Percentiles rank a stretch among this genome's conserved stretches.
These are phyloP conservation scores for Aselliscus stoliczkanus DNA, from an alignment of 2,797 vertebrate species.

Conservation along the genomic window DNA sequence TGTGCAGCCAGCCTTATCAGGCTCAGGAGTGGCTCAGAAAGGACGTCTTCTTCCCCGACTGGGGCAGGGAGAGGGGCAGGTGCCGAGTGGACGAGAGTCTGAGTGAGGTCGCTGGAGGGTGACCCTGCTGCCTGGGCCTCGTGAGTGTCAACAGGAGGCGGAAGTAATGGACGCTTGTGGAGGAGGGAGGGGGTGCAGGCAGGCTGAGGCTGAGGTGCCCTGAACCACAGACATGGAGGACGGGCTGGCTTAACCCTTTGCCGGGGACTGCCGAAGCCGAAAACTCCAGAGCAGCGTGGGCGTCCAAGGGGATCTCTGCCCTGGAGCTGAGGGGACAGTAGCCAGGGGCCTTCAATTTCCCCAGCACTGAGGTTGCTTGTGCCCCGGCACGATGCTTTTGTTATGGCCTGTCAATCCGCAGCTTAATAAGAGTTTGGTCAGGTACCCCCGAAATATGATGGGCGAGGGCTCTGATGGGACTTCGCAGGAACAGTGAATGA, in stretches of 20 bases:
- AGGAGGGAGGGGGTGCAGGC: background rate
- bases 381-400: background rate
- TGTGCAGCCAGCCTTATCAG: background rate
- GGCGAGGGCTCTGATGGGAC: background rate
- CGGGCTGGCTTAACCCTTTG: background rate
- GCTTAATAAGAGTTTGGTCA: background rate
- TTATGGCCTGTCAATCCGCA: background rate
- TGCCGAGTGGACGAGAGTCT: background rate
- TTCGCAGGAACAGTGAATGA: background rate
- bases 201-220: background rate
- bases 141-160: background rate
- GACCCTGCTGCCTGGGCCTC: conserved; percentile 24
- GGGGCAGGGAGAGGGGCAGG: background rate
- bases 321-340: background rate
- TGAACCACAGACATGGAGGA: background rate
- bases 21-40: background rate
- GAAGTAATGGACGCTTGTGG: background rate
- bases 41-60: background rate
- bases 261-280: background rate
- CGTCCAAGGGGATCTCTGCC: background rate
- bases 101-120: background rate
- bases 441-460: background rate
- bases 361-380: background rate
- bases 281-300: accelerated
- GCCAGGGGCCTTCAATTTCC: background rate